phyloP scores from a whole-genome alignment of 2,113 vertebrate genomes.

The Aptenodytes forsteri region DNA sequence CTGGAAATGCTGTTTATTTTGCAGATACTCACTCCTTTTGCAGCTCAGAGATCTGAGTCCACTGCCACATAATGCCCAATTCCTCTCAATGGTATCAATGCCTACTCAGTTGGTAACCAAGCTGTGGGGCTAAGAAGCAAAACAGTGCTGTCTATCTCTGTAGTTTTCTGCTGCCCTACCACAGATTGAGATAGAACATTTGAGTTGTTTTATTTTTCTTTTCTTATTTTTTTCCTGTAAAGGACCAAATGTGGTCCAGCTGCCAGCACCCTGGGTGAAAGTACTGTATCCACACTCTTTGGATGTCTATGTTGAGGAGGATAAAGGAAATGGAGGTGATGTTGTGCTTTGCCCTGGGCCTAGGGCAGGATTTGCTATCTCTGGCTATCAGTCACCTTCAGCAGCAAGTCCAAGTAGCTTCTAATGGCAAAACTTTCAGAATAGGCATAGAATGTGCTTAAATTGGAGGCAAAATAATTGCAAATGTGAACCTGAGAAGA shows the following conservation, averaged over 20 bases:
- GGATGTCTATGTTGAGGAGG: background rate
- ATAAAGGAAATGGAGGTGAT: background rate
- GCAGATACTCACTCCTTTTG: background rate
- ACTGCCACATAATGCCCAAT: background rate
- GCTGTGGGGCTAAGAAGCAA: background rate
- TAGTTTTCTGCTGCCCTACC: background rate
- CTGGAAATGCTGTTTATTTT: background rate
- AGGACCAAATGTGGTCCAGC: background rate
- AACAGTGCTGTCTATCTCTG: background rate
- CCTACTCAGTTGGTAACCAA: background rate
- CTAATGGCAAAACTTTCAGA: background rate
- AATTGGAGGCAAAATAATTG: background rate
- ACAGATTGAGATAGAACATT: background rate
- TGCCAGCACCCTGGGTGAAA: background rate
- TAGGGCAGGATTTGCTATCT: background rate
- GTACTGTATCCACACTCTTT: background rate
- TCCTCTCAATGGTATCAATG: background rate
- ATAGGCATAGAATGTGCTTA: background rate
- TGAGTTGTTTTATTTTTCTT: background rate
- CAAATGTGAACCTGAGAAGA: background rate
- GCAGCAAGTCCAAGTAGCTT: background rate
- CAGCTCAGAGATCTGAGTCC: background rate
- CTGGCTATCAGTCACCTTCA: background rate
- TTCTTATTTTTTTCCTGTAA: background rate
- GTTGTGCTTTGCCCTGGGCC: background rate